Evolutionary conservation across 2,797 vertebrate species (phyloP).

Genomic region (Carapus acus): DNA sequence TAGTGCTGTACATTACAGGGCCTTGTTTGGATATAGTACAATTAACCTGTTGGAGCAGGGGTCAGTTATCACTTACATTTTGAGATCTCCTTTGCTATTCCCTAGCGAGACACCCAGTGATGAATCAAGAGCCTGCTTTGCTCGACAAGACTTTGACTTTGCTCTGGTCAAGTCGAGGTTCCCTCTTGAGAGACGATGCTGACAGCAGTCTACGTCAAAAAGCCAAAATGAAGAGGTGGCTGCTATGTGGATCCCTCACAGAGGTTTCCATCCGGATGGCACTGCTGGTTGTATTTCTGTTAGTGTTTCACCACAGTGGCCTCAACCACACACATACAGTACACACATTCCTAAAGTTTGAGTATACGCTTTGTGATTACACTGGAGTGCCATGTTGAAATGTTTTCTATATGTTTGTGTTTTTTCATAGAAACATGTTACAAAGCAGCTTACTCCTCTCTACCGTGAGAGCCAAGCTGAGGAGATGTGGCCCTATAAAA

Average conservation of each 20-base stretch:
- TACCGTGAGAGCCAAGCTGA: slow-evolving; percentile 84
- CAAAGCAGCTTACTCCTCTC: slow-evolving; percentile 83
- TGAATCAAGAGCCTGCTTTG: too few species aligned
- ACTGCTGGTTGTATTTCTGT: slow-evolving; percentile 78
- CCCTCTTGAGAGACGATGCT: slow-evolving; percentile 48
- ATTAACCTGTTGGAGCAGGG: too few species aligned
- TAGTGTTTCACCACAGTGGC: slow-evolving; percentile 53
- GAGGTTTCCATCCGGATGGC: slow-evolving; percentile 73
- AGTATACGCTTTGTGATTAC: not conserved
- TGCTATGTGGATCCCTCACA: slow-evolving; percentile 67
- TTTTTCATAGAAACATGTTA: slow-evolving; percentile 69
- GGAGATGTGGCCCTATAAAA: slow-evolving; percentile 91
- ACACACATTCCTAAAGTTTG: too few species aligned
- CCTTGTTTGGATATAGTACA: too few species aligned
- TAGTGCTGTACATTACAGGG: too few species aligned
- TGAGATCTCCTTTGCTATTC: too few species aligned
- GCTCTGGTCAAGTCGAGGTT: not conserved
- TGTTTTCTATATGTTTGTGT: not conserved
- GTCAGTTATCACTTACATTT: too few species aligned
- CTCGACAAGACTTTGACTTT: too few species aligned
- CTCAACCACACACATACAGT: too few species aligned
- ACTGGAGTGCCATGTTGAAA: not conserved
- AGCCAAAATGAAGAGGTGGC: slow-evolving; percentile 70
- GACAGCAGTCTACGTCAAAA: slow-evolving; percentile 41
- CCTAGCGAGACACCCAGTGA: too few species aligned